Evolutionary conservation across 2,797 vertebrate species (phyloP).

Genomic region (Catharus ustulatus): DNA sequence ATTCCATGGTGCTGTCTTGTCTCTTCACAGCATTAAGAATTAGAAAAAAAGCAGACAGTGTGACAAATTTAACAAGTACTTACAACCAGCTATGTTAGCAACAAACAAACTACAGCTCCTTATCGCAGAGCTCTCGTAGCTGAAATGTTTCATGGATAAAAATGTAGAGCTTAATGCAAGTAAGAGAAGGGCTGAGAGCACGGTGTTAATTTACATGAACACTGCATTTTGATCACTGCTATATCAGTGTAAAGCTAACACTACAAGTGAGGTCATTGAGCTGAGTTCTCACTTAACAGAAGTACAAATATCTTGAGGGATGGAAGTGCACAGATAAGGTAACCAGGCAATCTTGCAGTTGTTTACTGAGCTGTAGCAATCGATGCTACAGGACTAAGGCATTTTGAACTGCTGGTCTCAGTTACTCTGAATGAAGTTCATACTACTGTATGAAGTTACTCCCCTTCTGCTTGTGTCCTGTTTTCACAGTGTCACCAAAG

Average conservation of each 20-base stretch:
- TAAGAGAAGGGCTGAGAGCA: background rate
- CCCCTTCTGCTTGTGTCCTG: background rate
- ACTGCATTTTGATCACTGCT: background rate
- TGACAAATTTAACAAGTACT: slow-evolving; percentile 27
- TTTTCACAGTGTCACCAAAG: background rate
- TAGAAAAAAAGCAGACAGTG: background rate
- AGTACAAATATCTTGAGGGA: slow-evolving; percentile 11
- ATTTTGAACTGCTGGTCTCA: background rate
- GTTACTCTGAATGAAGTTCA: background rate
- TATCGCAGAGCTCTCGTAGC: background rate
- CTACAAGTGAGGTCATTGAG: background rate
- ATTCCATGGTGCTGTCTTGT: background rate
- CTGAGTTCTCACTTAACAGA: background rate
- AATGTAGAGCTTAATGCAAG: background rate
- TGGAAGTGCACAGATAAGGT: background rate
- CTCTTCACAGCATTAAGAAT: background rate
- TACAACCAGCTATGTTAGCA: background rate
- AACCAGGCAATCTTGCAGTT: background rate
- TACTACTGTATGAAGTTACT: background rate
- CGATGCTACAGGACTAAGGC: background rate
- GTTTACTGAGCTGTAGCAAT: rapidly evolving
- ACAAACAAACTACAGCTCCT: background rate
- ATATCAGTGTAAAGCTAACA: background rate
- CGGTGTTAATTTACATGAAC: background rate
- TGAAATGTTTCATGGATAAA: background rate